Evolutionary conservation across 64 coral and sea anemone species (phyloP).

Genomic region (Astreopora myriophthalma): DNA sequence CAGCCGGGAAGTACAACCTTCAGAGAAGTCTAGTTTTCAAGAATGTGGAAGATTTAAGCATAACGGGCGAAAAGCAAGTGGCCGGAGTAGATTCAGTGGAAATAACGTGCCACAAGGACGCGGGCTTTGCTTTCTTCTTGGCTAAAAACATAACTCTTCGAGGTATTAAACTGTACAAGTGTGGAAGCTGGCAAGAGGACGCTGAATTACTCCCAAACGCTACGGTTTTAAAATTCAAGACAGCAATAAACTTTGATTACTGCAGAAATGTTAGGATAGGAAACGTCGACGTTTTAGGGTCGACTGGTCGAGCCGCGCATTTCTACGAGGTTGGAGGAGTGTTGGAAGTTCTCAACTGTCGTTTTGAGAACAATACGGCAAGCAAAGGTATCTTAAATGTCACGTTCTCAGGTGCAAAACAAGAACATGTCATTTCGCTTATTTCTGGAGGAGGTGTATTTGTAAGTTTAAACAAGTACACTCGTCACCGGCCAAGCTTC

Average conservation of each 20-base stretch:
- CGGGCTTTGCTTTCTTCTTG: slow-evolving; percentile 33
- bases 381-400: neutral
- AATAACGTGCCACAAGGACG: slow-evolving; percentile 30
- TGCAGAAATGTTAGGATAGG: slow-evolving; percentile 46
- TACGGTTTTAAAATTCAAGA: neutral
- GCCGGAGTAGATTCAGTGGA: neutral
- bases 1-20: slow-evolving; percentile 12
- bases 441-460: slow-evolving; percentile 40
- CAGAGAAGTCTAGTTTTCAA: neutral
- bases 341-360: slow-evolving; percentile 10
- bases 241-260: slow-evolving; percentile 57
- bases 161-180: neutral
- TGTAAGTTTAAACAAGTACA: neutral
- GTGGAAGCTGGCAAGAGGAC: neutral
- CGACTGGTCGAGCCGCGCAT: slow-evolving; percentile 27
- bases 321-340: slow-evolving; percentile 43
- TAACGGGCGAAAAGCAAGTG: neutral
- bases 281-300: slow-evolving; percentile 11
- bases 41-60: slow-evolving; percentile 13
- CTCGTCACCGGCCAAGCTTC: neutral
- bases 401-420: neutral
- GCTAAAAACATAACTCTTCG: slow-evolving; percentile 48
- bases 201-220: neutral
- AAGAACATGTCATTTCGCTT: neutral
- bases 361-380: slow-evolving; percentile 65